These are phyloP conservation scores for Pristionchus exspectatus DNA, from an alignment of 2,888 invertebrate species.

Conservation along the genomic window DNA sequence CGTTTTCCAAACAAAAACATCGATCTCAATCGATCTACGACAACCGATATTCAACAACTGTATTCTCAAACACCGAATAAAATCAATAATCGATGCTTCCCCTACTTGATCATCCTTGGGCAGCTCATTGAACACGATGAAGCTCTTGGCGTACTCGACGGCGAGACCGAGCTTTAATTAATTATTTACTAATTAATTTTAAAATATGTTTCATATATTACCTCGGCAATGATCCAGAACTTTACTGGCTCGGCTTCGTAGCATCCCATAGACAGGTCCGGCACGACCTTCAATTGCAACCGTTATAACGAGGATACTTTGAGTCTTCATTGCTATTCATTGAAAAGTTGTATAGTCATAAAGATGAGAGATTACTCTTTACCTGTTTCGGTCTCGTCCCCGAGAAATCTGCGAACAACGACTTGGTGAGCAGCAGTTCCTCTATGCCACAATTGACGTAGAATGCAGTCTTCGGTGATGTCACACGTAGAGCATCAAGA, in stretches of 20 bases:
- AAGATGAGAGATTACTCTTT: not conserved
- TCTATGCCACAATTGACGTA: not conserved
- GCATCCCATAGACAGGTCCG: not conserved
- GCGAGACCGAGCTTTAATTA: slow-evolving; percentile 28
- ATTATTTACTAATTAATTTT: not conserved
- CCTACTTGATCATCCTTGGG: slow-evolving; percentile 44
- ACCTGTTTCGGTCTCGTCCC: slow-evolving; percentile 5
- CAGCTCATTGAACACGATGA: slow-evolving; percentile 3
- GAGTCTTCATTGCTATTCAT: no score
- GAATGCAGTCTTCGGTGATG: not conserved
- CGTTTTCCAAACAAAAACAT: no score
- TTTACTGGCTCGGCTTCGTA: slow-evolving; percentile 36
- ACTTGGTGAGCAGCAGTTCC: slow-evolving; percentile 1
- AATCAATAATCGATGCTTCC: not conserved
- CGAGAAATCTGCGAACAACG: slow-evolving; percentile 37
- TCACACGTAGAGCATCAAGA: slow-evolving; percentile 25
- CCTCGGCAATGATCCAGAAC: slow-evolving; percentile 51
- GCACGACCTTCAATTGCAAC: not conserved
- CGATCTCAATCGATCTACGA: no score
- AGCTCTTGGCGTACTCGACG: slow-evolving; percentile 52
- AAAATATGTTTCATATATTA: not conserved
- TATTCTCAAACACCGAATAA: no score
- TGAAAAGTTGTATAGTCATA: no score
- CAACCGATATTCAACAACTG: no score
- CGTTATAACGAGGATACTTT: no score